Evolutionary conservation across 2,113 vertebrate species (phyloP), one percentile per base, ranked within the genome.

Genomic region (Ia io): DNA sequence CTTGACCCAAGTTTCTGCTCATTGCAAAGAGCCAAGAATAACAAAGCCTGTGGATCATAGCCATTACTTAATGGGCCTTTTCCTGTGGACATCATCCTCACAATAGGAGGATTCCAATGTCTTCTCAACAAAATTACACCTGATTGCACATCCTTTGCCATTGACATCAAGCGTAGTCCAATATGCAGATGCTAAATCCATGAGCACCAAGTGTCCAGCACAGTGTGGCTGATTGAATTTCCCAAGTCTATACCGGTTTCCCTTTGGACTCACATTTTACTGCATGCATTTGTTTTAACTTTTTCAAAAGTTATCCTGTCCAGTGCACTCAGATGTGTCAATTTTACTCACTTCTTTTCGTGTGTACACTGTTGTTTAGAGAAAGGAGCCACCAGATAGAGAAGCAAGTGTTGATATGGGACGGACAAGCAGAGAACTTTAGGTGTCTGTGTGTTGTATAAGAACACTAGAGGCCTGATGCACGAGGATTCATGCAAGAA

Each of bases 41-140:
- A 30, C 67, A 89, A 59, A 76, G 3, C 37, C 87, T 17, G 0
- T 80, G 76, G 87, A 71, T 87, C 77, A 69, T 3, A 42, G 56
- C 44, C 69, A 35, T 59, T 88, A n/a, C 44, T 56, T 51, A 88
- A 82, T 18, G 20, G 51, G 11, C 35, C 10, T 90, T 91, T 59
- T 87, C 23, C 37, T 76, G 12, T 80, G 76, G 77, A 42, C 40
- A 61, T 63, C 67, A 77, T 0, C 69, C n/a, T 16, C 49, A 37
- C 23, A 56, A 13, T 3, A 28, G 35, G 53, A 78, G 22, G 44
- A 78, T 53, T 61, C 37, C 73, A 42, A 59, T 70, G n/a, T 35
- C n/a, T 84, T 93, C 69, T 88, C 84, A 70, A 9, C 37, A 90
- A 88, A 91, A 65, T 78, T n/a, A 30, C 42, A 88, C 35, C 22